Conservation (phyloP, 2,888 invertebrate species). For the Agrotis puta region DNA sequence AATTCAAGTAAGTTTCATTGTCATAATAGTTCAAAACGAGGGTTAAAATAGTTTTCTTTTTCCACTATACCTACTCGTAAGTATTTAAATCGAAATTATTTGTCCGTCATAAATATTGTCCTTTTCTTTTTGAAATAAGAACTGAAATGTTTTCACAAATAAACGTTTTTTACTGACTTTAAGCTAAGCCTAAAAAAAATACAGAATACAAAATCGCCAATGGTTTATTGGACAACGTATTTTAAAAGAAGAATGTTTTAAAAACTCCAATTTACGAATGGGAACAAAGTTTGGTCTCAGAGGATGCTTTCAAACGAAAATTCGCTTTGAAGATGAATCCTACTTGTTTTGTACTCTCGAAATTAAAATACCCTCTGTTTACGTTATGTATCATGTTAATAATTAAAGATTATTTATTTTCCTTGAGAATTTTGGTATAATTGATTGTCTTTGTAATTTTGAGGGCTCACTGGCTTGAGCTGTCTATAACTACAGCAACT, state of each 20-base stretch:
- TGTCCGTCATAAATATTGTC: neutral
- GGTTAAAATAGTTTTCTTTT: neutral
- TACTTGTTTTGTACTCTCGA: slow-evolving; percentile 44
- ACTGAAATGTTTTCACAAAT: neutral
- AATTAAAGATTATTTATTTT: slow-evolving; percentile 42
- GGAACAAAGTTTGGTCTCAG: slow-evolving; percentile 40
- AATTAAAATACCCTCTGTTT: slow-evolving; percentile 58
- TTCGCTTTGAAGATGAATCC: slow-evolving; percentile 55
- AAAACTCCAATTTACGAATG: slow-evolving; percentile 46
- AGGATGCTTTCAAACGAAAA: slow-evolving; percentile 56
- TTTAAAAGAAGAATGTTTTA: slow-evolving; percentile 23
- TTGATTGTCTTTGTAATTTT: slow-evolving; percentile 17
- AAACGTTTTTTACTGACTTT: neutral
- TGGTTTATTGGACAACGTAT: slow-evolving; percentile 39
- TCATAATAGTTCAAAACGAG: neutral
- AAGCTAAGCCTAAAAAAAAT: slow-evolving; percentile 30
- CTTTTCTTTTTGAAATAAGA: slow-evolving; percentile 5
- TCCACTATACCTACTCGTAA: too few species aligned
- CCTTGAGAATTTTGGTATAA: neutral
- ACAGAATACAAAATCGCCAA: slow-evolving; percentile 37
- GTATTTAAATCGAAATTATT: neutral
- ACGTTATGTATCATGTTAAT: slow-evolving; percentile 36
- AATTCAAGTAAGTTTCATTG: slow-evolving; percentile 11
- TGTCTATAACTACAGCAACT: neutral
- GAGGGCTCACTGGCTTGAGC: neutral